These are phyloP conservation scores for Drosophila aff. DNA, from an alignment of 1,140 invertebrate genomes.

Conservation along the genomic window DNA sequence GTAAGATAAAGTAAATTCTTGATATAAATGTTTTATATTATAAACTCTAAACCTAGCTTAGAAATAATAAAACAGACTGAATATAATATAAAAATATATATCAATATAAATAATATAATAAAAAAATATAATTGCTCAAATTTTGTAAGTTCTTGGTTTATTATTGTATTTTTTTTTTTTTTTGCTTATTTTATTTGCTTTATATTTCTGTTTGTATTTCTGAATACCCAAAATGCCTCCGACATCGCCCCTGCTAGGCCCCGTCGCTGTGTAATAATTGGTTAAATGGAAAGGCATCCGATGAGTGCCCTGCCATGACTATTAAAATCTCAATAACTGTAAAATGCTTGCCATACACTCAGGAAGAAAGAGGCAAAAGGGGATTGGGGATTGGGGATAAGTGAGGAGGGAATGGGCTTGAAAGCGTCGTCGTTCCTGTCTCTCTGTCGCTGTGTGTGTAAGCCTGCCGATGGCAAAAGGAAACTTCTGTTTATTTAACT, in stretches of 20 bases:
- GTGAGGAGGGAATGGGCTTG: background rate
- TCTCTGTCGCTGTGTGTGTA: slow-evolving; percentile 19
- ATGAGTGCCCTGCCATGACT: slow-evolving; percentile 6
- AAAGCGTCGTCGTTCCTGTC: slow-evolving; percentile 2
- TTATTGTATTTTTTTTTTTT: background rate
- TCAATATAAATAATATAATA: too few relatives aligned
- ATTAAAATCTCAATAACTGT: slow-evolving; percentile 26
- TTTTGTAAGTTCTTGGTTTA: background rate
- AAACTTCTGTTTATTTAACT: slow-evolving; percentile 80
- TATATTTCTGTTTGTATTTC: background rate
- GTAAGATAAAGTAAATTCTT: background rate
- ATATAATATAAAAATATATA: too few relatives aligned
- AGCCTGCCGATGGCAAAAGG: slow-evolving; percentile 59
- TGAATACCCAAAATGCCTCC: background rate
- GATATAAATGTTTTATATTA: too few relatives aligned
- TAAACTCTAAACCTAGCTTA: too few relatives aligned
- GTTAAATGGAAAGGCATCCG: slow-evolving; percentile 28
- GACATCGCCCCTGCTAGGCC: background rate
- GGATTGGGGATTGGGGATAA: background rate
- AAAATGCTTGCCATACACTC: slow-evolving; percentile 22
- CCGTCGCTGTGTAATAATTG: slow-evolving; percentile 18
- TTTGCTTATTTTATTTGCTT: background rate
- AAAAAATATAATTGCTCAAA: too few relatives aligned
- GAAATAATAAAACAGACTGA: too few relatives aligned
- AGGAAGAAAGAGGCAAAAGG: background rate